Evolutionary conservation across 1,140 invertebrate species (phyloP).

Genomic region (Linepithema humile): DNA sequence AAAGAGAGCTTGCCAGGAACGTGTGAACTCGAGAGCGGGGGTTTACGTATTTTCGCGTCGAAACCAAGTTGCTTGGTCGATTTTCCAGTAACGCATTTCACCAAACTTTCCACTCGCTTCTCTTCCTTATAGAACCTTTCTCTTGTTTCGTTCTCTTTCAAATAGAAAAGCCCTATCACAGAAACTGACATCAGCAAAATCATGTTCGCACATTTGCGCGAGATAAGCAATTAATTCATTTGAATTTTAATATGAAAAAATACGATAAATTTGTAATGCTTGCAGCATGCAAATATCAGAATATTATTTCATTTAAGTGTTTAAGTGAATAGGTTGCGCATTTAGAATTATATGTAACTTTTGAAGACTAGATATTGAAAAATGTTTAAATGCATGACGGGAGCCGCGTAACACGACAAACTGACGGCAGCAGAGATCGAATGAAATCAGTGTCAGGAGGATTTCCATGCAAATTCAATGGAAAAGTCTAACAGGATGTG

Average conservation of each 20-base stretch:
- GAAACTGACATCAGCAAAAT: neutral
- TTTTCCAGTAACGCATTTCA: constrained; percentile 36
- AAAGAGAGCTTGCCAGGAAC: constrained; percentile 7
- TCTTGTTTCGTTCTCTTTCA: neutral
- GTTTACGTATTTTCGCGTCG: constrained; percentile 31
- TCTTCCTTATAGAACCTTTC: neutral
- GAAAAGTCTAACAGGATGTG: constrained; percentile 32
- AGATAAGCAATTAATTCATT: neutral
- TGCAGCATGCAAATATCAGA: neutral
- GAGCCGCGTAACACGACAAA: constrained; percentile 18
- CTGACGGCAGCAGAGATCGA: neutral
- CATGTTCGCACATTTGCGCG: neutral
- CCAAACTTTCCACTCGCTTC: constrained; percentile 30
- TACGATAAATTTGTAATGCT: neutral
- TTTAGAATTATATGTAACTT: neutral
- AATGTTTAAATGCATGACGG: constrained; percentile 42
- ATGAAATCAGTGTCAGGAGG: constrained; percentile 44
- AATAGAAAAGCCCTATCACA: neutral
- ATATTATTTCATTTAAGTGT: neutral
- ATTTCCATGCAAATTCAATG: constrained; percentile 42
- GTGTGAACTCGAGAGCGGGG: constrained; percentile 22
- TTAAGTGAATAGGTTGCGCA: neutral
- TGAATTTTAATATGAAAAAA: neutral
- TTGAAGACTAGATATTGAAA: constrained; percentile 17
- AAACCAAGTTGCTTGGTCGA: constrained; percentile 38